Evolutionary conservation across 2,888 invertebrate species (phyloP), one percentile per base, ranked within the genome.

Genomic region (Lasioglossum oenotherae): DNA sequence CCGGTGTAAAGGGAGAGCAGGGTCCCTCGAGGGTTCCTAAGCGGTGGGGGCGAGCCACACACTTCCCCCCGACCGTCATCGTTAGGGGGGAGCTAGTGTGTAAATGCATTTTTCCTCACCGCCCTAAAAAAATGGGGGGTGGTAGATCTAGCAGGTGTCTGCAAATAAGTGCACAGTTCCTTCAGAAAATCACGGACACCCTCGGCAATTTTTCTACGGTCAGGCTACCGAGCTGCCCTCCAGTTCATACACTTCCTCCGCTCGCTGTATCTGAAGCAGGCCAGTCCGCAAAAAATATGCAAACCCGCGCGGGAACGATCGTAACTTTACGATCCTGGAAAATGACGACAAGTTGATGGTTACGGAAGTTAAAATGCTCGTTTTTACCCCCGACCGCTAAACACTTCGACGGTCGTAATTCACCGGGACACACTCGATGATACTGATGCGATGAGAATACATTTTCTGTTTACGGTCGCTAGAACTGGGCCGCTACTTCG

Each of bases 301-400:
- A 69, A 69, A 69, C 19, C 1, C 38, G 23, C 38, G 23, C 38
- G 4, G 38, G 69, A 35, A 69, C 38, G 38, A 69, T 41, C 69
- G n/a, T 69, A 38, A 38, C 69, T 69, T 69, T 41, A 69, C 69
- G 69, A 69, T 41, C 38, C 8, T 4, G 23, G 69, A 41, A 41
- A 38, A 69, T 69, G 38, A 69, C n/a, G 69, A 69, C 38, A 69
- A 41, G 35, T 69, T 69, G 69, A 35, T 69, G 69, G 69, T 38
- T n/a, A 0, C 4, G 38, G 69, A 69, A 69, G 69, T n/a, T 69
- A 69, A 69, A 41, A 41, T 12, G 38, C 38, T 38, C n/a, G 69
- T 69, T 69, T 69, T 69, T 38, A 23, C 19, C 6, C 6, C 38
- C 0, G 4, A 4, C 38, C 23, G 35, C 23, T 69, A 69, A 69